phyloP scores from a whole-genome alignment of 1,140 invertebrate species.

The Scaptomyza hsui region DNA sequence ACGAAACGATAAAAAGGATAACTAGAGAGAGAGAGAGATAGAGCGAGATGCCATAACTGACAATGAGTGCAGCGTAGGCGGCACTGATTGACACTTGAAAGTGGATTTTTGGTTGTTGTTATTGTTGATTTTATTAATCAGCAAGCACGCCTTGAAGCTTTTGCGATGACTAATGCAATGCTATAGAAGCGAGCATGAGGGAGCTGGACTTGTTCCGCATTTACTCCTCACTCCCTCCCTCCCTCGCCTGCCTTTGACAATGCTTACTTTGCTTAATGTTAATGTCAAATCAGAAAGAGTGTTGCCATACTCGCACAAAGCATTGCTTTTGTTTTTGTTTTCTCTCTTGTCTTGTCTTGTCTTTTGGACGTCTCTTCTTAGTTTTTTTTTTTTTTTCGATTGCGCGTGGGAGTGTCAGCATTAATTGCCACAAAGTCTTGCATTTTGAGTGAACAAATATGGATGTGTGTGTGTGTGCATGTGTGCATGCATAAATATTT shows the following conservation, averaged over 20 bases:
- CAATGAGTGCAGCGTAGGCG: conserved; percentile 40
- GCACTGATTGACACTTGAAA: conserved; percentile 66
- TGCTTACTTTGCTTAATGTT: conserved; percentile 45
- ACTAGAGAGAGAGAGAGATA: conserved; percentile 21
- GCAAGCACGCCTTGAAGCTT: conserved; percentile 21
- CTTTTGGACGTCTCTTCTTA: conserved; percentile 21
- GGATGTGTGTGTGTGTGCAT: conserved; percentile 40
- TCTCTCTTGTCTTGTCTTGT: conserved; percentile 17
- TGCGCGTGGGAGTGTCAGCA: conserved; percentile 74
- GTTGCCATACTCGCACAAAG: conserved; percentile 61
- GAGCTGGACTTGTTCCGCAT: conserved; percentile 39
- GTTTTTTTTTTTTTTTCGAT: conserved; percentile 10
- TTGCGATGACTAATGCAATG: conserved; percentile 51
- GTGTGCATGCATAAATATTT: conserved; percentile 31
- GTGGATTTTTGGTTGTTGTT: conserved; percentile 48
- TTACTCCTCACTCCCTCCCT: not conserved
- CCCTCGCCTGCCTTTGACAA: not conserved
- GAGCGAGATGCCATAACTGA: conserved; percentile 22
- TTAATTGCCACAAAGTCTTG: conserved; percentile 74
- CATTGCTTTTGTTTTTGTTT: conserved; percentile 65
- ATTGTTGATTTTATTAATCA: conserved; percentile 44
- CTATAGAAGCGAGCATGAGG: not conserved
- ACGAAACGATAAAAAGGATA: conserved; percentile 56
- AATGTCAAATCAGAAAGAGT: conserved; percentile 51
- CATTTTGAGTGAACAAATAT: conserved; percentile 56